A percentile compares a stretch with the other conserved stretches of the same genome.
Conservation (phyloP, 2,888 invertebrate genomes). For the Eremobia ochroleuca region DNA sequence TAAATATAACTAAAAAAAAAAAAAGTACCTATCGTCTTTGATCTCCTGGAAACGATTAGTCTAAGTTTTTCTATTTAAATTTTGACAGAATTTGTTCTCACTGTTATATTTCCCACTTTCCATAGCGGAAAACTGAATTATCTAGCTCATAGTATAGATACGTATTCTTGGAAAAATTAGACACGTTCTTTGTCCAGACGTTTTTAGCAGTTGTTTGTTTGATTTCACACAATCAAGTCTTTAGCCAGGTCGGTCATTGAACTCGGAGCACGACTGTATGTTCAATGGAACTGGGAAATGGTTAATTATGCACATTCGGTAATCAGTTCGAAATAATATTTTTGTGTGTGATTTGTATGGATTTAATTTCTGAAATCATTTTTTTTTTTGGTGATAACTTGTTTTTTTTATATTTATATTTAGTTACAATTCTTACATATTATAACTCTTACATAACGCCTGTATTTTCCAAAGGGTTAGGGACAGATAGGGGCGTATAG, state of each 20-base stretch:
- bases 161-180: conserved; percentile 2
- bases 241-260: conserved; percentile 9
- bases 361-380: not conserved
- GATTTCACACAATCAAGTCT: conserved; percentile 17
- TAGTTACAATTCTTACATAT: not conserved
- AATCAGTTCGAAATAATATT: not conserved
- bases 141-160: not conserved
- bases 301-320: conserved; percentile 12
- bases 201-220: conserved; percentile 15
- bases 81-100: not conserved
- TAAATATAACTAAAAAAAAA: not conserved
- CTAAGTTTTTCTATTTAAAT: not conserved
- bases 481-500: too few relatives aligned
- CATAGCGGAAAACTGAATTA: not conserved
- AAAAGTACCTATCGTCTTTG: not conserved
- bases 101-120: not conserved
- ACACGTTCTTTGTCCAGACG: not conserved
- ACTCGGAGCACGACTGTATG: not conserved
- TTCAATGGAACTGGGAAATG: conserved; percentile 21
- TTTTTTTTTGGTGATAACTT: not conserved
- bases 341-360: not conserved
- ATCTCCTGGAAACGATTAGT: not conserved
- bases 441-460: too few relatives aligned
- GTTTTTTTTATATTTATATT: not conserved
- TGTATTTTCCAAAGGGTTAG: too few relatives aligned